phyloP scores from a whole-genome alignment of 2,113 vertebrate species.

The Amazona guildingii region DNA sequence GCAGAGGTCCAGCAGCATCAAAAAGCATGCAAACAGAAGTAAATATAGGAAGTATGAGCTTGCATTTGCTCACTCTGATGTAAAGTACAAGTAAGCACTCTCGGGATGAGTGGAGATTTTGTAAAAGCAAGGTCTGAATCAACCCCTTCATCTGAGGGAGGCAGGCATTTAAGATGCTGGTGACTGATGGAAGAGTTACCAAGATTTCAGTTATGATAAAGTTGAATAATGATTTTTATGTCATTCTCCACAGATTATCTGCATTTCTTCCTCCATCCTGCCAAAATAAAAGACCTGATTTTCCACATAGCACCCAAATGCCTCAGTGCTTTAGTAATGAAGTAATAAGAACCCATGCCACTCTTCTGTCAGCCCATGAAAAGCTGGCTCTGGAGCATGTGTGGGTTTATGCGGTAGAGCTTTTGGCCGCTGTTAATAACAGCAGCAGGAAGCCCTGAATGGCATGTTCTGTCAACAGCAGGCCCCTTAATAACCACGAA shows the following conservation, averaged over 20 bases:
- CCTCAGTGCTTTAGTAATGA: neutral
- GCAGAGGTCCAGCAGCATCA: neutral
- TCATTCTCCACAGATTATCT: neutral
- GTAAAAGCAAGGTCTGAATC: neutral
- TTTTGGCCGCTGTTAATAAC: neutral
- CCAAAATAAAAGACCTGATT: constrained; percentile 1
- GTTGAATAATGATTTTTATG: constrained; percentile 27
- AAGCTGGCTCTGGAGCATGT: neutral
- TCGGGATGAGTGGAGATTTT: neutral
- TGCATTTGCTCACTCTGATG: neutral
- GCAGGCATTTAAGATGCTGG: neutral
- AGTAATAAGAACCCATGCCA: neutral
- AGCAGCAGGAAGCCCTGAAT: neutral
- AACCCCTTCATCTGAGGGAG: neutral
- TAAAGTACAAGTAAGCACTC: neutral
- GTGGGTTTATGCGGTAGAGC: neutral
- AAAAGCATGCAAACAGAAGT: neutral
- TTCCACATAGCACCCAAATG: neutral
- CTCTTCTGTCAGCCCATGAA: neutral
- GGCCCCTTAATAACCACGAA: neutral
- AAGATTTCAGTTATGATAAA: neutral
- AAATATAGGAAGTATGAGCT: neutral
- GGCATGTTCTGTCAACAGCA: neutral
- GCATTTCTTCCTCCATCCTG: neutral
- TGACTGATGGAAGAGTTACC: neutral